Conservation (phyloP, 2,888 invertebrate genomes). For the Volucella inanis region DNA sequence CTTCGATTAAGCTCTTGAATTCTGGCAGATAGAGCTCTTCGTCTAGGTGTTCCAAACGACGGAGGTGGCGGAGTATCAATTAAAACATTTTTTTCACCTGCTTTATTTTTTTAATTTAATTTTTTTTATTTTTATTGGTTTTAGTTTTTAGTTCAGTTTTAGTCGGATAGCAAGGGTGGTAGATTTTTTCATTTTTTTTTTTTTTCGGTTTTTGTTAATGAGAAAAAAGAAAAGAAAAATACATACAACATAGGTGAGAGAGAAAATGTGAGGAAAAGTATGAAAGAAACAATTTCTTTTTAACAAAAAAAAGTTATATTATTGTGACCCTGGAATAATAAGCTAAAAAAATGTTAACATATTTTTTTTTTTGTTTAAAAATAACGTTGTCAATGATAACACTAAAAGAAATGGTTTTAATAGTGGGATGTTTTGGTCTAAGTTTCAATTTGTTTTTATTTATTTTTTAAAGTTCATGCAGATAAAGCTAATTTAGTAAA, state of each 20-base stretch:
- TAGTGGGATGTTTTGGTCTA: conserved; percentile 65
- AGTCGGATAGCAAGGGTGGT: conserved; percentile 61
- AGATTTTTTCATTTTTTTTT: conserved; percentile 64
- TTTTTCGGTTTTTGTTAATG: conserved; percentile 71
- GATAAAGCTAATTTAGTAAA: conserved; percentile 69
- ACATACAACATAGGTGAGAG: conserved; percentile 68
- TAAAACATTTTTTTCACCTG: conserved; percentile 92
- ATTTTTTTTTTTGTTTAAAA: conserved; percentile 21
- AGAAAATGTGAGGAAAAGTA: conserved; percentile 71
- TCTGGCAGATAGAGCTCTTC: conserved; percentile 83
- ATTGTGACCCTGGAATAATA: conserved; percentile 69
- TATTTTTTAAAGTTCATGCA: conserved; percentile 63
- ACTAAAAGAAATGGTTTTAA: conserved; percentile 65
- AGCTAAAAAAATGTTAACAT: conserved; percentile 66
- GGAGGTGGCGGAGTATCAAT: conserved; percentile 87
- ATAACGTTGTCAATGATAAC: conserved; percentile 48
- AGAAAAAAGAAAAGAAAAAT: conserved; percentile 81
- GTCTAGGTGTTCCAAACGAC: conserved; percentile 82
- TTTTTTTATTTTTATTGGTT: conserved; percentile 37
- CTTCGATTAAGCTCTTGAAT: conserved; percentile 83
- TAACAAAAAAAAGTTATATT: conserved; percentile 28
- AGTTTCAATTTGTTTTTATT: conserved; percentile 32
- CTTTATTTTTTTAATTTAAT: conserved; percentile 79
- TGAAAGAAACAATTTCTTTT: conserved; percentile 41
- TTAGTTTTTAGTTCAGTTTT: conserved; percentile 56